Conservation (phyloP, 2,888 invertebrate genomes). For the Drosophila subquinaria region DNA sequence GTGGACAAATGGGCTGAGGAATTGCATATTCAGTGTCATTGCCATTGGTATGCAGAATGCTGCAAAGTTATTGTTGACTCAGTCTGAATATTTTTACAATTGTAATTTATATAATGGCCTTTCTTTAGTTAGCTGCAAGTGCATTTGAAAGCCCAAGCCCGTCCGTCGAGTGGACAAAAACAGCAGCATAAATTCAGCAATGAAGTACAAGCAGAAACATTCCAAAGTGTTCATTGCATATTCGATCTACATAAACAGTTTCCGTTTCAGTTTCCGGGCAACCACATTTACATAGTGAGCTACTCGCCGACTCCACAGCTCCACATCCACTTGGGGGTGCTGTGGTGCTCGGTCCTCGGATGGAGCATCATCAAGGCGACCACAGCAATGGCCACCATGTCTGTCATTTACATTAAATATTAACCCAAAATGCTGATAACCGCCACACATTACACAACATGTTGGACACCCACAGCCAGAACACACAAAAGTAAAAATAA, state of each 20-base stretch:
- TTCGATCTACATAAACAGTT: slow-evolving; percentile 79
- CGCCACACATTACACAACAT: slow-evolving; percentile 62
- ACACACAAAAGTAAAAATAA: slow-evolving; percentile 54
- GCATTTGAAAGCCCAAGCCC: slow-evolving; percentile 41
- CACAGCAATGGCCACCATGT: slow-evolving; percentile 50
- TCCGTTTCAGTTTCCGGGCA: slow-evolving; percentile 64
- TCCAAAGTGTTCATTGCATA: slow-evolving; percentile 64
- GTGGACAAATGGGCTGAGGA: slow-evolving; percentile 7
- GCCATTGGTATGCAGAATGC: slow-evolving; percentile 50
- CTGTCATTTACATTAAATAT: slow-evolving; percentile 81
- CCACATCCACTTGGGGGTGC: not conserved
- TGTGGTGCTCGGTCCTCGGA: not conserved
- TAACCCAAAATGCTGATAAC: slow-evolving; percentile 77
- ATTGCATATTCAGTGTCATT: slow-evolving; percentile 50
- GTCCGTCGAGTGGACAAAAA: slow-evolving; percentile 48
- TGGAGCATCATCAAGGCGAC: slow-evolving; percentile 60
- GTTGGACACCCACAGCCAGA: slow-evolving; percentile 32
- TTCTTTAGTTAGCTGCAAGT: slow-evolving; percentile 43
- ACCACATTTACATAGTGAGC: slow-evolving; percentile 64
- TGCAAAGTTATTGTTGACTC: slow-evolving; percentile 57
- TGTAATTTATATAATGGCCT: slow-evolving; percentile 62
- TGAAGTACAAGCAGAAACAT: slow-evolving; percentile 36
- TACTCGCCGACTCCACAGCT: slow-evolving; percentile 15
- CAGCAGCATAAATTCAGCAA: slow-evolving; percentile 55
- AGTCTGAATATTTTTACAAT: slow-evolving; percentile 69